These are phyloP conservation scores for Agelaius phoeniceus DNA, from an alignment of 2,113 vertebrate genomes.

Conservation along the genomic window DNA sequence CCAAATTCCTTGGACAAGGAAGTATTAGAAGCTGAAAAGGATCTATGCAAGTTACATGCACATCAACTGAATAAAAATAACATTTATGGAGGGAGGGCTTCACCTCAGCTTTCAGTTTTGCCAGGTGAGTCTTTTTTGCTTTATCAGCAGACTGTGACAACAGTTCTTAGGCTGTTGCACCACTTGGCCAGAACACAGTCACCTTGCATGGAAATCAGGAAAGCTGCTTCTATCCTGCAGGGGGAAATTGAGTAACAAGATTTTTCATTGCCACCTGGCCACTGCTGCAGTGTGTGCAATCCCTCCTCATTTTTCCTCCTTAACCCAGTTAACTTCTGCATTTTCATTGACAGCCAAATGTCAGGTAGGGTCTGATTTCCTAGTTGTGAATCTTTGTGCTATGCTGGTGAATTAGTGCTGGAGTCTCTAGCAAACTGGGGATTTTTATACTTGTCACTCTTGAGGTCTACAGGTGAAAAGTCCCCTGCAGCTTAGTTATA, in stretches of 20 bases:
- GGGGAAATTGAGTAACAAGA: background rate
- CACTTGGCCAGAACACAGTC: background rate
- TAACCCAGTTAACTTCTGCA: slow-evolving; percentile 36
- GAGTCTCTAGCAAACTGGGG: background rate
- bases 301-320: slow-evolving; percentile 8
- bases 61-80: background rate
- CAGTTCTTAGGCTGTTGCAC: background rate
- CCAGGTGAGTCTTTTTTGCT: background rate
- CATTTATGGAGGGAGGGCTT: background rate
- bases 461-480: background rate
- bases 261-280: background rate
- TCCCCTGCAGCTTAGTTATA: background rate
- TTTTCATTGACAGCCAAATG: slow-evolving; percentile 46
- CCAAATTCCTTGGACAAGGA: background rate
- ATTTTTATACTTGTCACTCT: background rate
- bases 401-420: background rate
- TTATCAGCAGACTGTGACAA: background rate
- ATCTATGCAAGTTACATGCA: background rate
- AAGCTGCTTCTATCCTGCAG: background rate
- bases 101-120: background rate
- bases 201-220: background rate
- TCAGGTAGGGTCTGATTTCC: slow-evolving; percentile 30
- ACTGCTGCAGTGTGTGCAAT: background rate
- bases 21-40: background rate
- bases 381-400: slow-evolving; percentile 14